Percentiles rank a stretch among this genome's conserved stretches.
These are phyloP conservation scores for mouse (Mus musculus) DNA, from an alignment of 2,113 vertebrate genomes.

Conservation along the genomic window DNA sequence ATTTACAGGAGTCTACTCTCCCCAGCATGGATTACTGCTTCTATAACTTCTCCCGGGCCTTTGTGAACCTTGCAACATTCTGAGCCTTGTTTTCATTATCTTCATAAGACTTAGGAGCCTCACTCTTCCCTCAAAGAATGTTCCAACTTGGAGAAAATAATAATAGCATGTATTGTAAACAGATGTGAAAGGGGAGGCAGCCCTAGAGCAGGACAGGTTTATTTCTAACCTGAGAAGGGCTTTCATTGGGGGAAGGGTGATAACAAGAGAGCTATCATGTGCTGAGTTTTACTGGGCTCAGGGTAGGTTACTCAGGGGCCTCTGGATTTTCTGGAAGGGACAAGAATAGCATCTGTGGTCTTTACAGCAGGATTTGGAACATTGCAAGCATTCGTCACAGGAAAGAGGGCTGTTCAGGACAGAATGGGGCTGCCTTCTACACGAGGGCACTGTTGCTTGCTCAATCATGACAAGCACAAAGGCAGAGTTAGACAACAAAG, in stretches of 20 bases:
- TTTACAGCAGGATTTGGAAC: not conserved
- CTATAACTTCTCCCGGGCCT: not conserved
- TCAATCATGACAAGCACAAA: not conserved
- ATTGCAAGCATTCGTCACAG: not conserved
- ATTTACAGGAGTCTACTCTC: not conserved
- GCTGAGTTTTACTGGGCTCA: not conserved
- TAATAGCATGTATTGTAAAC: not conserved
- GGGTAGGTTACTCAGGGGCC: accelerated
- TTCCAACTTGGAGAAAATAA: not conserved
- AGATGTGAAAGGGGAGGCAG: not conserved
- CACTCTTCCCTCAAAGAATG: not conserved
- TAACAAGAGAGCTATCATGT: too few relatives aligned
- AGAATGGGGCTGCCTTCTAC: not conserved
- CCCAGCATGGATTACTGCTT: not conserved
- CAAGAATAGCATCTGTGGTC: not conserved
- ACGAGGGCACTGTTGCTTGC: not conserved
- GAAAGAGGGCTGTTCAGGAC: not conserved
- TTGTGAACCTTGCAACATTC: not conserved
- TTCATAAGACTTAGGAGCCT: not conserved
- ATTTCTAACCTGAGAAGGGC: not conserved
- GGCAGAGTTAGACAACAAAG: too few relatives aligned
- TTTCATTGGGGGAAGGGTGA: not conserved
- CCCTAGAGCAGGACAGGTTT: not conserved
- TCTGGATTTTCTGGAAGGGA: not conserved
- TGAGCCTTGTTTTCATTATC: not conserved